Conservation (phyloP, 2,113 vertebrate genomes). For the Etheostoma cragini region DNA sequence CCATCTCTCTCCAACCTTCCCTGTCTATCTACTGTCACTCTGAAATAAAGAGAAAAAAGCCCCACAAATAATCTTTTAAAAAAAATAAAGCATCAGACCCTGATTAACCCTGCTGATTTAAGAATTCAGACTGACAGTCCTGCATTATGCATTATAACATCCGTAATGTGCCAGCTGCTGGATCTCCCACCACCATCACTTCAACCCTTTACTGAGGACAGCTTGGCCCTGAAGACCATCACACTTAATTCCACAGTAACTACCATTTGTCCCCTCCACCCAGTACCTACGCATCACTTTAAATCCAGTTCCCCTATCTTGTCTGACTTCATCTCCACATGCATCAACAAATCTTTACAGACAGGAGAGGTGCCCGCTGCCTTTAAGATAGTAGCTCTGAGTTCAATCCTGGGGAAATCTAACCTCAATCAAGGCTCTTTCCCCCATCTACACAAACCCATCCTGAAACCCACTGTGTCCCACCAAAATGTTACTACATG, state of each 20-base stretch:
- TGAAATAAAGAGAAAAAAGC: no score
- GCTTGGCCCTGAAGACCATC: slow-evolving; percentile 23
- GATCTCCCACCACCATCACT: slow-evolving; percentile 4
- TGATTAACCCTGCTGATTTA: slow-evolving; percentile 29
- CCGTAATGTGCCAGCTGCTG: slow-evolving; percentile 36
- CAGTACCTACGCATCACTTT: slow-evolving; percentile 27
- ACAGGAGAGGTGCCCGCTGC: slow-evolving; percentile 40
- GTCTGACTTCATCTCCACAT: slow-evolving; percentile 60
- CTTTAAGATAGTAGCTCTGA: slow-evolving; percentile 46
- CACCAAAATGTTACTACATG: slow-evolving; percentile 11
- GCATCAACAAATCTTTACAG: slow-evolving; percentile 57
- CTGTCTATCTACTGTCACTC: no score
- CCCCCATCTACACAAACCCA: slow-evolving; percentile 10
- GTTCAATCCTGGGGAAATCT: slow-evolving; percentile 37
- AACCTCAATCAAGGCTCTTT: slow-evolving; percentile 34
- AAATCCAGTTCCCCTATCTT: slow-evolving; percentile 23
- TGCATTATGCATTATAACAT: slow-evolving; percentile 49
- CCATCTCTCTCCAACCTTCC: no score
- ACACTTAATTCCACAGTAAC: slow-evolving; percentile 16
- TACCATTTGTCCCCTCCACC: slow-evolving; percentile 27
- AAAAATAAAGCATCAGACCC: neutral
- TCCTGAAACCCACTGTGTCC: slow-evolving; percentile 19
- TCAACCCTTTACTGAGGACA: slow-evolving; percentile 39
- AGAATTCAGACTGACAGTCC: slow-evolving; percentile 3
- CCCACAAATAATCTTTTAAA: no score